Percentiles rank a stretch among this genome's conserved stretches.
These are phyloP conservation scores for Neodiprion virginianus DNA, from an alignment of 1,140 invertebrate species.

Conservation along the genomic window DNA sequence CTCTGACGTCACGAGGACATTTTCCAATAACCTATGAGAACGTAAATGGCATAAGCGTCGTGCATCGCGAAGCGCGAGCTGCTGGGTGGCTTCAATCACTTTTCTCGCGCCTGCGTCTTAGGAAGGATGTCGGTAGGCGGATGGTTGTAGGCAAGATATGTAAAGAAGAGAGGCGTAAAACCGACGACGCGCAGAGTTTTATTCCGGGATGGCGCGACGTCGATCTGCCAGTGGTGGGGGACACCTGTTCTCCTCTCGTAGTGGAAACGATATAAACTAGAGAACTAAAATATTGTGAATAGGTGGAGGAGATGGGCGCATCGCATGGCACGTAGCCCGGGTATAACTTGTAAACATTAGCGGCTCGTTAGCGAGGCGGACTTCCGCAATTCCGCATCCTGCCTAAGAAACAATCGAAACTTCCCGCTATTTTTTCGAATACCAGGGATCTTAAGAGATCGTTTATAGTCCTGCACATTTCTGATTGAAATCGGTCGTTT, in stretches of 20 bases:
- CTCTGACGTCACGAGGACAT: no score
- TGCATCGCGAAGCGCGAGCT: no score
- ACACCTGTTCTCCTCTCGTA: not conserved
- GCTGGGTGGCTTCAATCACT: not conserved
- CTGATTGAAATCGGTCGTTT: no score
- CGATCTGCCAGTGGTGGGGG: slow-evolving; percentile 6
- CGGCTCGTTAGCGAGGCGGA: not conserved
- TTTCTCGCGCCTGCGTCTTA: not conserved
- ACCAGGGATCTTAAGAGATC: no score
- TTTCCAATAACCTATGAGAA: no score
- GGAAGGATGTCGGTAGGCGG: no score
- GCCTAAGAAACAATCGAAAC: not conserved
- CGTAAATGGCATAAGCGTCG: no score
- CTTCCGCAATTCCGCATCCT: not conserved
- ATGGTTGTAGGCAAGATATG: no score
- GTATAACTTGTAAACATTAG: no score
- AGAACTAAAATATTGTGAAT: not conserved
- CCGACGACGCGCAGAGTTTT: not conserved
- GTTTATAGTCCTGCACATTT: no score
- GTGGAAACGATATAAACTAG: not conserved
- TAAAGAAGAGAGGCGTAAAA: not conserved
- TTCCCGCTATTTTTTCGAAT: no score
- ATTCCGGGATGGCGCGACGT: not conserved
- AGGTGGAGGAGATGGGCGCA: not conserved
- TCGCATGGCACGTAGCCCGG: not conserved